Evolutionary conservation across 1,140 invertebrate genomes (phyloP).

Genomic region (Colletes latitarsis): DNA sequence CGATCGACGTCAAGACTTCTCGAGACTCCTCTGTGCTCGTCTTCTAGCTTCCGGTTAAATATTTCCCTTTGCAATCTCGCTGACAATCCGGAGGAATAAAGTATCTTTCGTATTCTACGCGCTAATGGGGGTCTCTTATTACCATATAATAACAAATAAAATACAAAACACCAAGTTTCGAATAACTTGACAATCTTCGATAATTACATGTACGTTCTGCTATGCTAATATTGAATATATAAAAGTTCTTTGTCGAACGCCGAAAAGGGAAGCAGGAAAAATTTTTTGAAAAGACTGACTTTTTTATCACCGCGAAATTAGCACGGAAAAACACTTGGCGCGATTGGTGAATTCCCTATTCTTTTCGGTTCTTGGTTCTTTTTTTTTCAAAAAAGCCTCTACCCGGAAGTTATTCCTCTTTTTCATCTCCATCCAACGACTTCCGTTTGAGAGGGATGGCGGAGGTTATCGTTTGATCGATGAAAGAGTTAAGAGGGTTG

Average conservation of each 20-base stretch:
- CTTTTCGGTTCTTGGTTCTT: neutral
- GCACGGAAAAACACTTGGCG: slow-evolving; percentile 1
- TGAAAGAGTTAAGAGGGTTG: slow-evolving; percentile 50
- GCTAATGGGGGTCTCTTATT: no score
- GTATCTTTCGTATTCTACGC: no score
- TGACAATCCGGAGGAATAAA: no score
- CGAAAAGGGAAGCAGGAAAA: no score
- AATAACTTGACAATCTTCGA: no score
- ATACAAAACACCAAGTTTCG: no score
- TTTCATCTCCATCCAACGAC: slow-evolving; percentile 38
- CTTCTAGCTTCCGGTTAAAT: slow-evolving; percentile 11
- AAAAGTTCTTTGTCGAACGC: no score
- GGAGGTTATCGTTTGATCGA: slow-evolving; percentile 60
- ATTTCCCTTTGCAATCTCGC: neutral
- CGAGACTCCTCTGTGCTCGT: neutral
- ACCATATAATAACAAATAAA: no score
- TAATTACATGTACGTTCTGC: no score
- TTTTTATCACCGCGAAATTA: slow-evolving; percentile 5
- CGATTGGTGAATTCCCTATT: neutral
- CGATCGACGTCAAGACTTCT: slow-evolving; percentile 13
- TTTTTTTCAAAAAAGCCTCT: slow-evolving; percentile 6
- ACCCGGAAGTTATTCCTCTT: slow-evolving; percentile 42
- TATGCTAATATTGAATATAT: no score
- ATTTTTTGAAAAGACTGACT: neutral
- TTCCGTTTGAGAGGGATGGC: neutral